Evolutionary conservation across 2,888 invertebrate species (phyloP).

Genomic region (Xanthorhoe designata): DNA sequence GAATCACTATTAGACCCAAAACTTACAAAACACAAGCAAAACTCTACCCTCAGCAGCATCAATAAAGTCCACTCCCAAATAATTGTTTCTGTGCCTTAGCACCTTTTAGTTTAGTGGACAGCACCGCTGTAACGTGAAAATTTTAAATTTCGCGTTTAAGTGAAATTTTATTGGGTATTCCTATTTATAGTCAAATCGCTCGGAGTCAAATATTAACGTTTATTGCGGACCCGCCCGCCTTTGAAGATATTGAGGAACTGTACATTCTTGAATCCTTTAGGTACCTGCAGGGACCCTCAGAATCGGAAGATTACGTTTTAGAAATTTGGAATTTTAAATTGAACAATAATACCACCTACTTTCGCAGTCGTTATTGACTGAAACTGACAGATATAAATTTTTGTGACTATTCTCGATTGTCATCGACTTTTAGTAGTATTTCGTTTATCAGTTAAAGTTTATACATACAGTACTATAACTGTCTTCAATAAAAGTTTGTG

Average conservation of each 20-base stretch:
- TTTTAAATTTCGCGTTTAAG: constrained; percentile 83
- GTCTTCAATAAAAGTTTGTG: too few relatives aligned
- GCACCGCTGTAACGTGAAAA: constrained; percentile 75
- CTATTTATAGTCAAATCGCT: constrained; percentile 68
- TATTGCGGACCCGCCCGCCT: constrained; percentile 30
- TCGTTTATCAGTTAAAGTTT: too few relatives aligned
- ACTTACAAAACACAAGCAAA: constrained; percentile 40
- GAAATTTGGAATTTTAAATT: too few relatives aligned
- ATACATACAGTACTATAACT: too few relatives aligned
- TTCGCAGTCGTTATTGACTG: too few relatives aligned
- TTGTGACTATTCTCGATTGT: too few relatives aligned
- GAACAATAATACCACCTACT: too few relatives aligned
- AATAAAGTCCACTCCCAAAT: constrained; percentile 40
- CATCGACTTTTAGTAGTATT: too few relatives aligned
- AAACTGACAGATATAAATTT: too few relatives aligned
- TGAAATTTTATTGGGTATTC: constrained; percentile 81
- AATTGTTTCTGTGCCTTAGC: constrained; percentile 31
- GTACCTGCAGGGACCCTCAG: too few relatives aligned
- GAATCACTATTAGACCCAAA: constrained; percentile 55
- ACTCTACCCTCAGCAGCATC: constrained; percentile 35
- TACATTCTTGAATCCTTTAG: background rate
- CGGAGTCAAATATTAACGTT: constrained; percentile 47
- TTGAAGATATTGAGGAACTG: constrained; percentile 4
- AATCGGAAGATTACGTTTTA: too few relatives aligned
- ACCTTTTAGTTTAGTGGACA: constrained; percentile 40